Base-by-base conservation (phyloP, 1,140 invertebrate genomes). In the Drosophila repletoides region DNA sequence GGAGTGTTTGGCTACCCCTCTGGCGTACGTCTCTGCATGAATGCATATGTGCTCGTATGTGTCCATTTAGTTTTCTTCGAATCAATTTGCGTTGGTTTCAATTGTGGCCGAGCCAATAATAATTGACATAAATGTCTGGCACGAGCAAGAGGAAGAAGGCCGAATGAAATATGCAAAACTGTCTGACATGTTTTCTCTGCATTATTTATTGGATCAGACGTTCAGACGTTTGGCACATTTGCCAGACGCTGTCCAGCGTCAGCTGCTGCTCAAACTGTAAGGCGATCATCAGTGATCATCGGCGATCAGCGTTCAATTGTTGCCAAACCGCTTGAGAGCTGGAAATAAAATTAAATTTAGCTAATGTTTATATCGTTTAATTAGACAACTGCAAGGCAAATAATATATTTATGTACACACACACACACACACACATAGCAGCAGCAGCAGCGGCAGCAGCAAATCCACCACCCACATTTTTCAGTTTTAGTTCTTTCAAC, bases 371-470 rank as follows among this genome's bases (percentile, higher is more conserved):
- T 83, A 73, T 73, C 79, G 73, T 84, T 83, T 84, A 84, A 83
- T 83, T 84, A 83, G 77, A 79, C 70, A 83, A 84, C 79, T 83
- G 79, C 70, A 83, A 79, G 48, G 74, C 74, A 79, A 84, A 84
- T 79, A 67, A 84, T 84, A 83, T 83, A 83, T 84, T 83, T 77
- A 83, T 77, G 60, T 84, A 84, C 60, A 66, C 65, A 65, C 74
- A 64, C 29, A 69, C 9, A 21, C 14, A 10, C 22, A 33, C 17
- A 29, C 24, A 26, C 53, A 33, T 26, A 15, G 24, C 29, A 36
- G 43, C 49, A 41, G 66, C 28, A 76, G 36, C 53, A 38, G 31
- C 34, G 14, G 22, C 40, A 49, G 6, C 36, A 45, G 26, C 19
- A 60, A 66, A 14, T 34, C 12, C 34, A 33, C 26, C 10, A 41